A percentile compares a stretch with the other conserved stretches of the same genome.
These are phyloP conservation scores for Nematolebias whitei DNA, from an alignment of 2,113 vertebrate genomes.

Conservation along the genomic window DNA sequence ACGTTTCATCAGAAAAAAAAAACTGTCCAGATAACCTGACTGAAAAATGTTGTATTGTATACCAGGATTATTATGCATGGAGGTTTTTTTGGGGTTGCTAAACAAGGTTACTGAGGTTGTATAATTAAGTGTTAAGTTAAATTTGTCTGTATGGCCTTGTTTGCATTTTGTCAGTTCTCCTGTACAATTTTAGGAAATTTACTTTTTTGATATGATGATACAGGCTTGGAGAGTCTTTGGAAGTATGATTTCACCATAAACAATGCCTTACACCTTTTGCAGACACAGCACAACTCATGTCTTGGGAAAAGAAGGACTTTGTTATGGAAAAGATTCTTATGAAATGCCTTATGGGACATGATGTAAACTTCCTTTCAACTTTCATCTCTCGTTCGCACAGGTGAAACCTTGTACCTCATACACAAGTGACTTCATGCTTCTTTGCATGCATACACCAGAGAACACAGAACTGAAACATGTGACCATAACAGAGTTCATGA, in stretches of 20 bases:
- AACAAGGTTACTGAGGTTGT: too few relatives aligned
- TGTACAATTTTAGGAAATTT: not conserved
- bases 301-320: conserved; percentile 15
- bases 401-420: not conserved
- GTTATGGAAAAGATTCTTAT: conserved; percentile 7
- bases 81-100: too few relatives aligned
- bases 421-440: not conserved
- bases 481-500: not conserved
- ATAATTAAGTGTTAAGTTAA: not conserved
- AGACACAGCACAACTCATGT: not conserved
- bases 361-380: conserved; percentile 37
- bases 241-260: not conserved
- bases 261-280: conserved; percentile 4
- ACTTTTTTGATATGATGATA: not conserved
- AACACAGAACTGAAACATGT: not conserved
- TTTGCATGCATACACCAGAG: not conserved
- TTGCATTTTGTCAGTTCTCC: not conserved
- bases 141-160: not conserved
- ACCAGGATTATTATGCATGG: too few relatives aligned
- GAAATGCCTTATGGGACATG: not conserved
- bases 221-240: not conserved
- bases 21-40: too few relatives aligned
- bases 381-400: not conserved
- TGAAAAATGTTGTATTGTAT: too few relatives aligned
- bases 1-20: too few relatives aligned